Conservation (phyloP, 2,888 invertebrate species). For the Clanis bilineata region DNA sequence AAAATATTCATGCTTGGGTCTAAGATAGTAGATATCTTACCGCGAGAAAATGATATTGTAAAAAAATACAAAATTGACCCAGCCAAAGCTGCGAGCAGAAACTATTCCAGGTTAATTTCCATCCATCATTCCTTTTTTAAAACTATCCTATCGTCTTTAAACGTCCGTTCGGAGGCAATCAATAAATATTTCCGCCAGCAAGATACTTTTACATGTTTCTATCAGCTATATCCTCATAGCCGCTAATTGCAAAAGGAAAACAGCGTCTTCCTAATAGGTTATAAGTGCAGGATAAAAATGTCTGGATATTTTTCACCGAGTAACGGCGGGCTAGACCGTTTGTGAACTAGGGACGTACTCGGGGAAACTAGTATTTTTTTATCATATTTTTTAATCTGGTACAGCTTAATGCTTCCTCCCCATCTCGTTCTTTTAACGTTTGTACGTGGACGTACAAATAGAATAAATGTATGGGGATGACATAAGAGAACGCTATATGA, state of each 20-base stretch:
- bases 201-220: background rate
- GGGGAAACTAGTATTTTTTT: background rate
- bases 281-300: conserved; percentile 64
- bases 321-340: conserved; percentile 50
- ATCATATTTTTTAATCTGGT: no score
- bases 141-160: background rate
- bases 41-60: no score
- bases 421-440: no score
- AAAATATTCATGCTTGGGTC: no score
- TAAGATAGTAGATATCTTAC: no score
- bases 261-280: conserved; percentile 50
- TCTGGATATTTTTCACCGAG: conserved; percentile 62
- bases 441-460: no score
- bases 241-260: conserved; percentile 52
- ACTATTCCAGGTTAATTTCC: no score
- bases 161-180: background rate
- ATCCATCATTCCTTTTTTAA: background rate
- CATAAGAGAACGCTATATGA: no score
- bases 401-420: no score
- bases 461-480: no score
- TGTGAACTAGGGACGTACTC: conserved; percentile 42
- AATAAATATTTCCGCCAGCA: background rate
- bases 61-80: no score
- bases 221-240: conserved; percentile 29
- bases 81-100: no score